phyloP scores from a whole-genome alignment of 2,888 invertebrate genomes.

The Ellobium chinense region DNA sequence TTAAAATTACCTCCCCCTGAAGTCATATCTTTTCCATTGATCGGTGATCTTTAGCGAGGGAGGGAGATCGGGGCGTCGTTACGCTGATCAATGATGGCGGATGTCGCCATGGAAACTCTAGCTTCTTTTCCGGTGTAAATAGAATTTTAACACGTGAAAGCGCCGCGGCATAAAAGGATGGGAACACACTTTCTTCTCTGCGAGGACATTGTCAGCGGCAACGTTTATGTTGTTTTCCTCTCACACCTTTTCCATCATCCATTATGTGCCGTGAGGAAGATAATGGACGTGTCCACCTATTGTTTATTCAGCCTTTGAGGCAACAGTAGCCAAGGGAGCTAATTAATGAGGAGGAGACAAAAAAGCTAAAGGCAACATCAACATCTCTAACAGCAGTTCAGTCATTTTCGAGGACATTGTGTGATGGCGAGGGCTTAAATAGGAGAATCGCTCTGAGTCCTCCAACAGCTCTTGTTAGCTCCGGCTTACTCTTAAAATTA shows the following conservation, averaged over 20 bases:
- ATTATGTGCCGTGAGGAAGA: conserved; percentile 22
- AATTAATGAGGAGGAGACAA: conserved; percentile 8
- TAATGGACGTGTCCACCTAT: conserved; percentile 5
- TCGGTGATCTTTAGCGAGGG: background rate
- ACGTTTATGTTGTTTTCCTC: conserved; percentile 13
- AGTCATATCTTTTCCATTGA: conserved; percentile 19
- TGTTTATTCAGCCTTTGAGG: conserved; percentile 24
- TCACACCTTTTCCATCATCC: background rate
- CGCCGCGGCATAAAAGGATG: conserved; percentile 18
- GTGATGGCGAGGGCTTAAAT: too few relatives aligned
- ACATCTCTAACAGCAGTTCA: conserved; percentile 11
- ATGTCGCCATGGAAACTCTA: conserved; percentile 31
- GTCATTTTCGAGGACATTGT: too few relatives aligned
- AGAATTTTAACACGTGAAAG: conserved; percentile 31
- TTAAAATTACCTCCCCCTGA: background rate
- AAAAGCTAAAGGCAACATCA: too few relatives aligned
- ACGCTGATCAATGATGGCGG: conserved; percentile 23
- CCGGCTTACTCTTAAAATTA: too few relatives aligned
- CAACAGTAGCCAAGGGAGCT: conserved; percentile 1
- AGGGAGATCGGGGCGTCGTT: background rate
- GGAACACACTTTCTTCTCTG: background rate
- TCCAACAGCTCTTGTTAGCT: too few relatives aligned
- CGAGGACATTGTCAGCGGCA: conserved; percentile 5
- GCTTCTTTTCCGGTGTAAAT: conserved; percentile 35
- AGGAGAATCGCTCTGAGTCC: too few relatives aligned